Base-by-base conservation (phyloP, 2,113 vertebrate genomes). In the Ellobius talpinus region DNA sequence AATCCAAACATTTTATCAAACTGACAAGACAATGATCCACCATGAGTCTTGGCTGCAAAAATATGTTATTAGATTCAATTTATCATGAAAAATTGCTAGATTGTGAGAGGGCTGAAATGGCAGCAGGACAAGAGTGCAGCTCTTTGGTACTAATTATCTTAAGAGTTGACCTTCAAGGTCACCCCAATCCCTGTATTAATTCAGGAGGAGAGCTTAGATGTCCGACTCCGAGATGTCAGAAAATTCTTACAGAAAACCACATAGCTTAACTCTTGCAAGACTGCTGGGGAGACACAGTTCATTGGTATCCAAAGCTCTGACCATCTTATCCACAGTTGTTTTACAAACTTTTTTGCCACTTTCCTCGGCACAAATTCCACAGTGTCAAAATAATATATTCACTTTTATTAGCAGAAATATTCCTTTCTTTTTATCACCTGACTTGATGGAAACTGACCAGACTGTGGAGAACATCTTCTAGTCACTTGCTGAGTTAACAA, bases 11-110 rank as follows among this genome's bases (percentile, higher is more conserved):
- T 98, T 98, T 98, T 97, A 97, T 98, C 97, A 98, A 97, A 98
- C 94, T 98, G 98, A 98, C 98, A 98, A 97, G 97, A 98, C 98
- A 97, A 97, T 98, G 97, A 98, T 98, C 96, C 95, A 97, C 96
- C 95, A 97, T 98, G 96, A 96, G 96, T 97, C 96, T 97, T 97
- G 94, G 89, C 96, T 93, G 93, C 94, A 97, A 97, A 97, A 98
- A 97, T 98, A 97, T 97, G 96, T 98, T 98, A 98, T 98, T 98
- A 98, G 94, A 97, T 97, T 98, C 98, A 98, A 98, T 98, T 98
- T 98, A 97, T 98, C 97, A 97, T 98, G 98, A 98, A 98, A 98
- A 98, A 98, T 98, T 98, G 97, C 96, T 97, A 93, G 97, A 98
- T 96, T 98, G 96, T 97, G 91, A 96, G 95, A 97, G 97, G 95